phyloP scores from a whole-genome alignment of 1,140 invertebrate genomes.

The Charaxes varanes region DNA sequence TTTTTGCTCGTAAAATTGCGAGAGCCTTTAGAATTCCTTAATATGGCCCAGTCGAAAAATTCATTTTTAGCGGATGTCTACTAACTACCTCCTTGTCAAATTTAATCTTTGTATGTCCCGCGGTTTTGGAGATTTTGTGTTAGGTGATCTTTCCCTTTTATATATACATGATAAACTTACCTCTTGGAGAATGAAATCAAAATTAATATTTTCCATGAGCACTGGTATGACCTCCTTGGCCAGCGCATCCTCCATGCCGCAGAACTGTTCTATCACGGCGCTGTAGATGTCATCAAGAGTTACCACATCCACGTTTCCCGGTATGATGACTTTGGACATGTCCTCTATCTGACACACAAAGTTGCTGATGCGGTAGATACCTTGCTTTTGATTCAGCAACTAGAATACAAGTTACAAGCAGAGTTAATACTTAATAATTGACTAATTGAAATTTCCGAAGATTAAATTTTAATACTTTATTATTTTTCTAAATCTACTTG shows the following conservation, averaged over 20 bases:
- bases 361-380: conserved; percentile 28
- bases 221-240: conserved; percentile 60
- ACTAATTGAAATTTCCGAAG: too few relatives aligned
- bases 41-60: too few relatives aligned
- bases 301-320: conserved; percentile 32
- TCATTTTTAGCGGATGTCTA: too few relatives aligned
- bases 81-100: too few relatives aligned
- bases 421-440: too few relatives aligned
- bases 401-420: conserved; percentile 24
- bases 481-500: too few relatives aligned
- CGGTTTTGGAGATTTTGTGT: too few relatives aligned
- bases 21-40: too few relatives aligned
- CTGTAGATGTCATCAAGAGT: conserved; percentile 39
- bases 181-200: conserved; percentile 67
- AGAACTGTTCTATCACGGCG: conserved; percentile 55
- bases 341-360: conserved; percentile 44
- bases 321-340: conserved; percentile 33
- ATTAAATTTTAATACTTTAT: too few relatives aligned
- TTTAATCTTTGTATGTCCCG: too few relatives aligned
- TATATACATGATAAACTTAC: conserved; percentile 47
- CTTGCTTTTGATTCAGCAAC: conserved; percentile 31
- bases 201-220: conserved; percentile 72
- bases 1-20: too few relatives aligned
- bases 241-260: conserved; percentile 54
- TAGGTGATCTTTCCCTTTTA: too few relatives aligned